Evolutionary conservation across 2,888 invertebrate genomes (phyloP).

Genomic region (Diaprepes abbreviatus): DNA sequence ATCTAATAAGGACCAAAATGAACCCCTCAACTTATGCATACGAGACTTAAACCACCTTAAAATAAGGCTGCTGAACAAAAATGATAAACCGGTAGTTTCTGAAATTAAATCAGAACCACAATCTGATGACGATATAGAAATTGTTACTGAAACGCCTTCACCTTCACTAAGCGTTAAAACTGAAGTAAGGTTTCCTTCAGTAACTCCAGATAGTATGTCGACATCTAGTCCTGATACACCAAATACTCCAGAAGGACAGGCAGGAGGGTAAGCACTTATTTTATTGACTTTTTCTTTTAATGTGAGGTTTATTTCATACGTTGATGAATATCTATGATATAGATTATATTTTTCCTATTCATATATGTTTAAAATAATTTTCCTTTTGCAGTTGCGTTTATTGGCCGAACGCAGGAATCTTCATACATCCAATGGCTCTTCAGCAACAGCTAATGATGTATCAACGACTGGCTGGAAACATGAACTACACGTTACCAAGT

Average conservation of each 20-base stretch:
- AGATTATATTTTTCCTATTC: no score
- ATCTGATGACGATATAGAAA: slow-evolving; percentile 71
- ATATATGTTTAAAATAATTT: no score
- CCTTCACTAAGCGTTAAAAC: slow-evolving; percentile 55
- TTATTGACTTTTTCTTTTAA: no score
- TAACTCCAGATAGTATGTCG: slow-evolving; percentile 63
- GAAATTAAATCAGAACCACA: slow-evolving; percentile 75
- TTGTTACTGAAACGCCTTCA: slow-evolving; percentile 62
- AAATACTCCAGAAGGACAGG: slow-evolving; percentile 65
- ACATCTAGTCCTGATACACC: slow-evolving; percentile 68
- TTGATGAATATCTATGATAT: no score
- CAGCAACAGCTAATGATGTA: slow-evolving; percentile 82
- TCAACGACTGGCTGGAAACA: slow-evolving; percentile 76
- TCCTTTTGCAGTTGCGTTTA: slow-evolving; percentile 69
- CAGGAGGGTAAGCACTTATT: slow-evolving; percentile 65
- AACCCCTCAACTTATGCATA: slow-evolving; percentile 88
- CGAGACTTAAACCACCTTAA: slow-evolving; percentile 81
- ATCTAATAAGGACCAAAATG: slow-evolving; percentile 68
- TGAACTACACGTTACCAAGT: slow-evolving; percentile 60
- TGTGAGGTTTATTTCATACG: no score
- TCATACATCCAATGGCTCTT: slow-evolving; percentile 81
- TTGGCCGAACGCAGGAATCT: slow-evolving; percentile 80
- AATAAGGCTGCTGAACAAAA: slow-evolving; percentile 73
- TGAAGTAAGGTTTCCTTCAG: slow-evolving; percentile 54
- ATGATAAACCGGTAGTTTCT: slow-evolving; percentile 75